phyloP scores from a whole-genome alignment of 1,140 invertebrate genomes.

The Sweltsa coloradensis region DNA sequence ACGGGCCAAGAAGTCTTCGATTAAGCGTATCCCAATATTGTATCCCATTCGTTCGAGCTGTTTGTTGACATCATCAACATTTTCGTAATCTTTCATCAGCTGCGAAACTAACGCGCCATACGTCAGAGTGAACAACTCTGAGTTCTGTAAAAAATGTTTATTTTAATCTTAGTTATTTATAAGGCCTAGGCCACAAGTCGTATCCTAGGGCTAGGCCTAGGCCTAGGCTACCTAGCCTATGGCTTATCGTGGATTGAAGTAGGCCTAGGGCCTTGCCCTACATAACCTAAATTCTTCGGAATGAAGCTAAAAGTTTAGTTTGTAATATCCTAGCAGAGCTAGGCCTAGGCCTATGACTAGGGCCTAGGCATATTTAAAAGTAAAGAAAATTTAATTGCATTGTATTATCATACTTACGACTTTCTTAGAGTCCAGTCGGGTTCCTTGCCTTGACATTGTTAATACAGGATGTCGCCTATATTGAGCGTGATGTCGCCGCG shows the following conservation, averaged over 20 bases:
- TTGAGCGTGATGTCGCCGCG: no score
- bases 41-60: constrained; percentile 90
- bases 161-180: constrained; percentile 4
- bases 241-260: constrained; percentile 33
- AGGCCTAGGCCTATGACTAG: neutral
- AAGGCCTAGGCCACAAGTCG: no score
- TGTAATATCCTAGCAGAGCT: neutral
- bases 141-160: constrained; percentile 60
- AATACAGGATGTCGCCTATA: no score
- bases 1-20: constrained; percentile 94
- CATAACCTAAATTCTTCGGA: constrained; percentile 22
- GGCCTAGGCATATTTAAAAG: neutral
- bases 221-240: constrained; percentile 34
- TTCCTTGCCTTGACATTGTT: constrained; percentile 44
- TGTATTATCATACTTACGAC: constrained; percentile 38
- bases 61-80: constrained; percentile 92
- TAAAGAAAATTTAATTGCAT: neutral
- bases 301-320: neutral
- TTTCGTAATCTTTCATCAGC: constrained; percentile 94
- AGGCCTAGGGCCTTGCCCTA: constrained; percentile 23
- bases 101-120: constrained; percentile 96
- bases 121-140: constrained; percentile 92
- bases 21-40: constrained; percentile 94
- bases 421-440: constrained; percentile 49
- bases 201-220: constrained; percentile 29